Evolutionary conservation across 2,797 vertebrate species (phyloP).

Genomic region (Enteromius afrohamiltoni): DNA sequence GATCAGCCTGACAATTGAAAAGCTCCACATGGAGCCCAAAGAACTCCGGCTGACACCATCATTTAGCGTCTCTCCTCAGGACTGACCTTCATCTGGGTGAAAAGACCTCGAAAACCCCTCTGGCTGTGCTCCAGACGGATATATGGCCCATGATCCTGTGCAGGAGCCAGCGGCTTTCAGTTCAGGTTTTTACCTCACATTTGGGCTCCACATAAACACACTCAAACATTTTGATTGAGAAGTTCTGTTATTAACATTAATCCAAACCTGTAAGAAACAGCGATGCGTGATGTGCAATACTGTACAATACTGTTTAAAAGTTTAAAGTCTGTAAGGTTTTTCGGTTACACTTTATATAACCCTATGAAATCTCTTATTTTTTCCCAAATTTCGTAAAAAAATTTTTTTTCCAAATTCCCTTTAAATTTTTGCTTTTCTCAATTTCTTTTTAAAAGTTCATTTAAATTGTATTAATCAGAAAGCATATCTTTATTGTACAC

Average conservation of each 20-base stretch:
- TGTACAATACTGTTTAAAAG: neutral
- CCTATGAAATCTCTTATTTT: too few species aligned
- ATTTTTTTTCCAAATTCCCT: too few species aligned
- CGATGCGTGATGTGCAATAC: neutral
- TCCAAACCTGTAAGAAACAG: neutral
- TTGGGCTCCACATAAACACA: neutral
- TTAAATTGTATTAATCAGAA: too few species aligned
- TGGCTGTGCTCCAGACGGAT: conserved; percentile 25
- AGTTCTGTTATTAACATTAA: neutral
- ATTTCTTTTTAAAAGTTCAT: too few species aligned
- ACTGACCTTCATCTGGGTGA: conserved; percentile 38
- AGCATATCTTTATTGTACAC: too few species aligned
- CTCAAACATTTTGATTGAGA: neutral
- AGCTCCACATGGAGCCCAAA: neutral
- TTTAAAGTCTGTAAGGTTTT: too few species aligned
- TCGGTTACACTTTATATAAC: too few species aligned
- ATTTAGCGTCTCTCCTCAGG: conserved; percentile 16
- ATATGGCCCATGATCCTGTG: conserved; percentile 14
- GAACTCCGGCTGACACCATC: conserved; percentile 29
- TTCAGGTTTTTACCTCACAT: neutral
- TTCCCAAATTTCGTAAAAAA: too few species aligned
- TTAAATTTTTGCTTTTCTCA: too few species aligned
- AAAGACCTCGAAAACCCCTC: conserved; percentile 3
- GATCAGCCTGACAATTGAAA: conserved; percentile 44
- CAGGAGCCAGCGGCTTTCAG: neutral